phyloP scores from a whole-genome alignment of 2,888 invertebrate species.

The Watsonalla binaria region DNA sequence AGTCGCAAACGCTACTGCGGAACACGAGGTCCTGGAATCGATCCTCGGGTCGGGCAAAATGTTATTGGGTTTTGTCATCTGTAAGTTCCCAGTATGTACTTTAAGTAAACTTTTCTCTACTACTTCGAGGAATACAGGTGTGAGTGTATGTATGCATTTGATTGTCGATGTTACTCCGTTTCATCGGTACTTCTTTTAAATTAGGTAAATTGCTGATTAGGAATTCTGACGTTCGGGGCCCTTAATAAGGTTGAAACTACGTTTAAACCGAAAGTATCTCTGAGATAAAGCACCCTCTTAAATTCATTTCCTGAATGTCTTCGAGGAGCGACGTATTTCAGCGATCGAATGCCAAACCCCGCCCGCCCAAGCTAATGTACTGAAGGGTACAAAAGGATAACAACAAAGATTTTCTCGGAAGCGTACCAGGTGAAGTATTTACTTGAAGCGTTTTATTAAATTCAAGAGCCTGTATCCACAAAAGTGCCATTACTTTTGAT shows the following conservation, averaged over 20 bases:
- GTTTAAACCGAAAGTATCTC: constrained; percentile 5
- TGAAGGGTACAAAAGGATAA: background rate
- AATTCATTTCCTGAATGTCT: constrained; percentile 42
- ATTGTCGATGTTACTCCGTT: no score
- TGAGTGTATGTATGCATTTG: no score
- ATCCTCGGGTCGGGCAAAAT: no score
- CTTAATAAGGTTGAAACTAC: background rate
- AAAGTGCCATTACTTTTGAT: background rate
- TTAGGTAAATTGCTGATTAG: background rate
- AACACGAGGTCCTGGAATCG: no score
- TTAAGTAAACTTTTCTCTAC: no score
- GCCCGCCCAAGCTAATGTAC: background rate
- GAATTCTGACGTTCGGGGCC: no score
- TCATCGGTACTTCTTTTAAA: no score
- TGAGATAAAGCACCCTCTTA: constrained; percentile 26
- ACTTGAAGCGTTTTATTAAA: background rate
- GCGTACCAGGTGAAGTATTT: background rate
- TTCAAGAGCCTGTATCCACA: background rate
- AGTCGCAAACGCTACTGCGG: no score
- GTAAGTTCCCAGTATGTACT: no score
- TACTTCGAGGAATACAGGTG: no score
- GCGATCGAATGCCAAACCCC: constrained; percentile 26
- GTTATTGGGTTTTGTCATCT: no score
- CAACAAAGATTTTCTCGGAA: background rate
- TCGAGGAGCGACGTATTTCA: constrained; percentile 15